phyloP scores from a whole-genome alignment of 2,888 invertebrate species.

The Ormyrus nitidulus region DNA sequence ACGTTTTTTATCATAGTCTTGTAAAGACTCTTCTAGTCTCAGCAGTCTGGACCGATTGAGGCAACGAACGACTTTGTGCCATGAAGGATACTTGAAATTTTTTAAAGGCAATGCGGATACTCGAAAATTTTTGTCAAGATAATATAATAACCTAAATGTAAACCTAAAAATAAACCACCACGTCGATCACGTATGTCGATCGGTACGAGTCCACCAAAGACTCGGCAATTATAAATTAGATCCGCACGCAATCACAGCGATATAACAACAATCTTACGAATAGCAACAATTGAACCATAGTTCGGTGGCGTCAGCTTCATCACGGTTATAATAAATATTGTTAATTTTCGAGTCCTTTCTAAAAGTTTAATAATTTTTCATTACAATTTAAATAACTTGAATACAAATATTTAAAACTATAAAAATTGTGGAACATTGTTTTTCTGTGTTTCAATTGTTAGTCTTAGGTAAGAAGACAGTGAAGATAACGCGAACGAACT shows the following conservation, averaged over 20 bases:
- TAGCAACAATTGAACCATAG: constrained; percentile 74
- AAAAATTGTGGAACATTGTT: no score
- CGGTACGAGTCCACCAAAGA: constrained; percentile 39
- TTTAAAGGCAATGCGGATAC: background rate
- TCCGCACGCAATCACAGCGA: constrained; percentile 71
- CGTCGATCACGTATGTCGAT: constrained; percentile 18
- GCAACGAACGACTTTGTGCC: constrained; percentile 7
- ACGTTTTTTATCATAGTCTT: constrained; percentile 39
- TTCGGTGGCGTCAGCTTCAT: constrained; percentile 68
- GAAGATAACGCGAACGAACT: constrained; percentile 69
- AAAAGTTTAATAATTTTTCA: no score
- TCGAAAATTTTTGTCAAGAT: background rate
- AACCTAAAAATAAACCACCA: constrained; percentile 9
- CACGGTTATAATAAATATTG: constrained; percentile 26
- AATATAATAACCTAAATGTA: background rate
- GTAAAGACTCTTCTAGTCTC: constrained; percentile 41
- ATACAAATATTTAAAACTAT: constrained; percentile 1
- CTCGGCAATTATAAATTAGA: constrained; percentile 54
- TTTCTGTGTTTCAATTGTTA: background rate
- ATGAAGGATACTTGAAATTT: background rate
- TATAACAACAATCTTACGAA: constrained; percentile 75
- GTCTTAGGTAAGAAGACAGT: constrained; percentile 12
- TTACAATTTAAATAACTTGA: no score
- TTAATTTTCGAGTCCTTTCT: background rate
- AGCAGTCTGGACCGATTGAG: constrained; percentile 49